A percentile compares a stretch with the other conserved stretches of the same genome.
Conservation (phyloP, 2,797 vertebrate genomes). For the Sciurus vulgaris region DNA sequence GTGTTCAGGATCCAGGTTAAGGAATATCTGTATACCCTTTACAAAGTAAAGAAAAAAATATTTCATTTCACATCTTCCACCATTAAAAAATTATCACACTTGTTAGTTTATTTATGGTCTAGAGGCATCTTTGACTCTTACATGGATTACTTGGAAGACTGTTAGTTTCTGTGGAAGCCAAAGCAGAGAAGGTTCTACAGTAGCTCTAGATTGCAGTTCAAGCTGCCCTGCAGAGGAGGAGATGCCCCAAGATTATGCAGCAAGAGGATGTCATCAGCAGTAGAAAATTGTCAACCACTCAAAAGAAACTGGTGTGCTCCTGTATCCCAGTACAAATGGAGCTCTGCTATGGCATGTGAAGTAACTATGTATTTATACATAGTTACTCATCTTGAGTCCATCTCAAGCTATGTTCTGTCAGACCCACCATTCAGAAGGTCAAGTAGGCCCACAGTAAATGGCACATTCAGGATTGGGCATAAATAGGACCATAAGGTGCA, state of each 20-base stretch:
- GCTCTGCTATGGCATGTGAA: background rate
- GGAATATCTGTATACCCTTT: background rate
- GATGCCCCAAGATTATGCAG: background rate
- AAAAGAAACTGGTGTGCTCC: background rate
- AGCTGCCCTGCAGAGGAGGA: background rate
- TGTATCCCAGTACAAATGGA: background rate
- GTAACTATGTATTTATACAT: background rate
- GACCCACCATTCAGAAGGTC: background rate
- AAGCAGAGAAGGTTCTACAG: background rate
- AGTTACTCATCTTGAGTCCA: no score
- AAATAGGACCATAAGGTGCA: background rate
- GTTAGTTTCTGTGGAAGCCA: background rate
- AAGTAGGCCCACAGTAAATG: background rate
- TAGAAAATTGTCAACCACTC: background rate
- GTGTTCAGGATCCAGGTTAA: background rate
- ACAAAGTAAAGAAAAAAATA: background rate
- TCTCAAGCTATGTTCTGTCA: background rate
- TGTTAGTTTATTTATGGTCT: background rate
- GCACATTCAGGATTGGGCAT: fast-evolving
- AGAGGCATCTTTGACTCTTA: background rate
- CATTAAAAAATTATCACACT: background rate
- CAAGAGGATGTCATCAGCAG: background rate
- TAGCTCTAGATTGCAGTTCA: background rate
- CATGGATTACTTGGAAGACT: background rate
- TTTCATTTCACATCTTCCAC: background rate